Evolutionary conservation across 1,140 invertebrate genomes (phyloP).

Genomic region (Sminthurides bifidus): DNA sequence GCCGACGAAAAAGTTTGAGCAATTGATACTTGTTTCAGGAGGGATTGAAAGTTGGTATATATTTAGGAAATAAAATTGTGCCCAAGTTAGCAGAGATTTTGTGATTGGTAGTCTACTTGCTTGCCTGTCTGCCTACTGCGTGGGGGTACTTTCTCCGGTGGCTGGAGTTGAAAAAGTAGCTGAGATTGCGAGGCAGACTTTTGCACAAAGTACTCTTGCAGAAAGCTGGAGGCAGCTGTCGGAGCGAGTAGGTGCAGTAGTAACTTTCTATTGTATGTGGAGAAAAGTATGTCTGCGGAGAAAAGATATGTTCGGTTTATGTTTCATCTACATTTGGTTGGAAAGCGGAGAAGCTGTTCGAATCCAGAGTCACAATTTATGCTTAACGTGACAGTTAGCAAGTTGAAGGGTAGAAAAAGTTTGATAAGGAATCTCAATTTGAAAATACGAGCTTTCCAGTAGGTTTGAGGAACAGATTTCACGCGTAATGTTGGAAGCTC

Average conservation of each 20-base stretch:
- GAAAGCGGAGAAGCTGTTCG: neutral
- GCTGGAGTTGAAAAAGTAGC: neutral
- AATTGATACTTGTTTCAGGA: too few species aligned
- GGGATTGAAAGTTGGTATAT: too few species aligned
- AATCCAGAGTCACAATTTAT: conserved; percentile 28
- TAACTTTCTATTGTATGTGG: too few species aligned
- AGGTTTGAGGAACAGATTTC: conserved; percentile 31
- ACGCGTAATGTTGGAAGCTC: conserved; percentile 18
- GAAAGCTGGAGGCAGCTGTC: conserved; percentile 23
- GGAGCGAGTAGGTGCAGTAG: neutral
- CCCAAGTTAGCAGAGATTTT: too few species aligned
- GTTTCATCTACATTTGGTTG: too few species aligned
- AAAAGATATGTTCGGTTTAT: too few species aligned
- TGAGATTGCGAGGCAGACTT: conserved; percentile 6
- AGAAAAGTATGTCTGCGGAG: too few species aligned
- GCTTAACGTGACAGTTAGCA: conserved; percentile 33
- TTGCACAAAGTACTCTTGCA: conserved; percentile 13
- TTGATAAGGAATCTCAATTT: conserved; percentile 33
- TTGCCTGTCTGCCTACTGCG: too few species aligned
- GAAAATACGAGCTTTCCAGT: conserved; percentile 30
- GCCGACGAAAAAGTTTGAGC: too few species aligned
- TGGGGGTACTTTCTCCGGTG: too few species aligned
- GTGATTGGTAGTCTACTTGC: too few species aligned
- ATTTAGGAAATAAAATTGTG: too few species aligned
- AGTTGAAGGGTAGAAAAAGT: conserved; percentile 31